These are phyloP conservation scores for Pseudomyrmex dendroicus DNA, from an alignment of 1,140 invertebrate species.

Conservation along the genomic window DNA sequence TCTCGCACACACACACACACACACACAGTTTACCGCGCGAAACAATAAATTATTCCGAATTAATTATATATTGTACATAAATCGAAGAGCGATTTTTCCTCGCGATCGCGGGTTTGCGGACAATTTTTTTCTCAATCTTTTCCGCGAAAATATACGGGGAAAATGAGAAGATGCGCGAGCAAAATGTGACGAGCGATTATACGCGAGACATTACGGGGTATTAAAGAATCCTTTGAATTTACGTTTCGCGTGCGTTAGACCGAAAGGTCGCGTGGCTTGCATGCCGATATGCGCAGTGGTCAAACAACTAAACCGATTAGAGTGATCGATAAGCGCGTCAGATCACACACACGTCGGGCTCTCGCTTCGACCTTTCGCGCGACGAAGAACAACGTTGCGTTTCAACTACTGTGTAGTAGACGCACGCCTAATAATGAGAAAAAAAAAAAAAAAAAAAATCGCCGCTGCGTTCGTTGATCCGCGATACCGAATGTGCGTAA, in stretches of 20 bases:
- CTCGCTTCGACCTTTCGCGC: neutral
- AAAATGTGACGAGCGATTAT: slow-evolving; percentile 6
- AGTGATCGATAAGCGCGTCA: slow-evolving; percentile 24
- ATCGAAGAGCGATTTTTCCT: neutral
- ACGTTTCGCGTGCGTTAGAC: neutral
- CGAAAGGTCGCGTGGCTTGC: slow-evolving; percentile 1
- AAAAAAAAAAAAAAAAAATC: neutral
- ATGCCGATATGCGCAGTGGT: neutral
- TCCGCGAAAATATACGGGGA: neutral
- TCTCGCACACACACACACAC: neutral
- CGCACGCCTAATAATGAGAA: too few relatives aligned
- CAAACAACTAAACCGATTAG: slow-evolving; percentile 43
- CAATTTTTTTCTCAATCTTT: neutral
- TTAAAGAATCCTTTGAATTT: slow-evolving; percentile 50
- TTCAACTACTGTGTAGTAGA: neutral
- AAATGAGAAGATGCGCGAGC: neutral
- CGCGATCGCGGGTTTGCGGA: neutral
- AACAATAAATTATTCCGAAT: too few relatives aligned
- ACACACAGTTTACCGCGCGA: too few relatives aligned
- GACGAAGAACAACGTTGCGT: neutral
- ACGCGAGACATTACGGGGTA: slow-evolving; percentile 1
- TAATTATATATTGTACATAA: neutral
- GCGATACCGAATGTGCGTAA: neutral
- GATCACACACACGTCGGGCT: neutral
- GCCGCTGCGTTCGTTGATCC: slow-evolving; percentile 11